A percentile compares a stretch with the other conserved stretches of the same genome.
Evolutionary conservation across 2,797 vertebrate genomes (phyloP).

Genomic region (Lutjanus argentimaculatus): DNA sequence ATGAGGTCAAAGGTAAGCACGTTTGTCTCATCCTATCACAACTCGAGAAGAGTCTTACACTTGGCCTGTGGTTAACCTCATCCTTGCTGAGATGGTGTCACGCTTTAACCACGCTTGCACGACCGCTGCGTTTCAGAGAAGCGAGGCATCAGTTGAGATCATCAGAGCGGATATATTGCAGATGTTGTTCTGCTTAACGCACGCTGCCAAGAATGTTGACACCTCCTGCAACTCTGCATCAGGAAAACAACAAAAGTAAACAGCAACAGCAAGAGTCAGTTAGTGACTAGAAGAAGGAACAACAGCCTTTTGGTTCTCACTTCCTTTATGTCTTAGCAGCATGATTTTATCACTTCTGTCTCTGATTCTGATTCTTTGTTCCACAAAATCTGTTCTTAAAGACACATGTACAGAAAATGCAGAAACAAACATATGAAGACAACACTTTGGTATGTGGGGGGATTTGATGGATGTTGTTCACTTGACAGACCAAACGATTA

Average conservation of each 20-base stretch:
- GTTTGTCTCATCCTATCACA: background rate
- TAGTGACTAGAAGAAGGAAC: conserved; percentile 4
- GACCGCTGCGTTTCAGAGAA: conserved; percentile 46
- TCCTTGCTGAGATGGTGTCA: conserved; percentile 14
- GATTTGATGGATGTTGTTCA: no score
- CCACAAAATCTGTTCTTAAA: background rate
- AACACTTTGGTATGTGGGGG: no score
- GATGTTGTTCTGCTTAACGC: conserved; percentile 11
- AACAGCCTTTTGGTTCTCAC: conserved; percentile 28
- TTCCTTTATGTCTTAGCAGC: conserved; percentile 17
- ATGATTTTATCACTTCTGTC: conserved; percentile 2
- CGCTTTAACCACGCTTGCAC: background rate
- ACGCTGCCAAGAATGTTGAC: background rate
- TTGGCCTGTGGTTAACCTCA: conserved; percentile 49
- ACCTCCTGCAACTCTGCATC: conserved; percentile 16
- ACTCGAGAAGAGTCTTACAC: background rate
- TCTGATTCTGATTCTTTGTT: background rate
- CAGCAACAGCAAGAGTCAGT: background rate
- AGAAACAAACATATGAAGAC: no score
- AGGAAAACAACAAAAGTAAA: background rate
- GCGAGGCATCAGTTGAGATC: background rate
- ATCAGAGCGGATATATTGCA: background rate
- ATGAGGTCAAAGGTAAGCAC: background rate
- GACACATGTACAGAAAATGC: background rate
- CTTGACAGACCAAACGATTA: background rate